Percentiles rank a stretch among this genome's conserved stretches.
These are phyloP conservation scores for Prinia subflava DNA, from an alignment of 2,113 vertebrate species.

Conservation along the genomic window DNA sequence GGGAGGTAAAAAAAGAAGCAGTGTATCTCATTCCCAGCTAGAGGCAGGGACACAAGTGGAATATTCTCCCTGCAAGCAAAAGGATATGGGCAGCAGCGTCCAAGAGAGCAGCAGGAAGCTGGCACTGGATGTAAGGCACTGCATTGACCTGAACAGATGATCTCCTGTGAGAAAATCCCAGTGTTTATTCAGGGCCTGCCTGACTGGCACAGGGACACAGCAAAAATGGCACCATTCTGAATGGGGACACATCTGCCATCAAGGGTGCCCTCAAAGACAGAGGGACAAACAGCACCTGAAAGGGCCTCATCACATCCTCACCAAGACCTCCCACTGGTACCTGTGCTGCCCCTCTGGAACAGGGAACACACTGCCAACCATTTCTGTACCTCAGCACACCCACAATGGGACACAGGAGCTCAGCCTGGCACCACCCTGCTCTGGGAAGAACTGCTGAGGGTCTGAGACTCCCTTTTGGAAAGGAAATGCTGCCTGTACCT, in stretches of 20 bases:
- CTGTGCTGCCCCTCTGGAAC: neutral
- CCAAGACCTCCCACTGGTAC: neutral
- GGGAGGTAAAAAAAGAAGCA: constrained; percentile 3
- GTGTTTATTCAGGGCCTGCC: neutral
- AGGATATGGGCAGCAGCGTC: neutral
- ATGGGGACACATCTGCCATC: neutral
- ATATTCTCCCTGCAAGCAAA: neutral
- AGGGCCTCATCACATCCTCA: neutral
- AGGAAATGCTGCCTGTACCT: neutral
- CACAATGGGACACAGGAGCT: accelerated
- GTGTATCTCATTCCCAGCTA: neutral
- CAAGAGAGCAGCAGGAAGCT: constrained; percentile 42
- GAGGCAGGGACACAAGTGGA: neutral
- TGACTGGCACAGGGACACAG: neutral
- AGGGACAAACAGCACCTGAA: neutral
- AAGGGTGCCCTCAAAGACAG: neutral
- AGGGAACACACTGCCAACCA: neutral
- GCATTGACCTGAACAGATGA: neutral
- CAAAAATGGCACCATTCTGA: neutral
- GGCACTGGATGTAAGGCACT: constrained; percentile 2
- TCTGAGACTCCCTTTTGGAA: neutral
- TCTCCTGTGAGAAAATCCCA: constrained; percentile 51
- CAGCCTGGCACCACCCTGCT: neutral
- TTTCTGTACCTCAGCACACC: neutral
- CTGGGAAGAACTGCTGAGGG: neutral